Base-by-base conservation (phyloP, 2,113 vertebrate species). In the Bujurquina vittata region DNA sequence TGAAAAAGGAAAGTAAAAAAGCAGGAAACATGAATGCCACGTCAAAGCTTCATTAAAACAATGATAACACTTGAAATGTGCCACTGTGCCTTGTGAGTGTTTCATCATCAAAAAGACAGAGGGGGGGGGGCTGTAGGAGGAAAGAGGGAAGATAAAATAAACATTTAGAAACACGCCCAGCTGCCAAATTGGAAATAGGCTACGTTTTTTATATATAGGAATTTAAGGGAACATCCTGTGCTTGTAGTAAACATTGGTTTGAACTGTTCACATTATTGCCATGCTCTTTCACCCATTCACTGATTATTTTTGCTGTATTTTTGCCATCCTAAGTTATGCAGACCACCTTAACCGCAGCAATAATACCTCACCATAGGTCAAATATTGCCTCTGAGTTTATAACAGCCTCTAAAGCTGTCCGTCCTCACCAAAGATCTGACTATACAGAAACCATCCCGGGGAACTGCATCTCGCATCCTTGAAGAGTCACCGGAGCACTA, bases 1-100 rank as follows among this genome's bases (percentile, higher is more conserved):
- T 84, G 85, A 87, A 90, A 92, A 87, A 86, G 81, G 80, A 62
- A 83, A 77, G 63, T 63, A 81, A 84, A 87, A 87, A 80, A 79
- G 59, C 59, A 79, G 86, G 81, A 65, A 86, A 85, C 87, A 90
- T 88, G 90, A 92, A 89, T 91, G 83, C 77, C 80, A 78, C 84
- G 85, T 80, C 81, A 84, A 72, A 83, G 91, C 88, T 91, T 85
- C 91, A 88, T 91, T 91, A 88, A 90, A 91, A 93, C 91, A 91
- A 91, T 85, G 87, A 88, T 90, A 89, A 85, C 91, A 84, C 84
- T 91, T 87, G 80, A 89, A 87, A 84, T 91, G 85, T 89, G 87
- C 84, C 83, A 75, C 88, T 67, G 89, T 56, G 69, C 69, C 77
- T 37, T 73, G 67, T 74, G 75, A 85, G 85, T 73, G 87, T 89